Conservation (phyloP, 2,888 invertebrate genomes). For the Scelioninae gen. 1 region DNA sequence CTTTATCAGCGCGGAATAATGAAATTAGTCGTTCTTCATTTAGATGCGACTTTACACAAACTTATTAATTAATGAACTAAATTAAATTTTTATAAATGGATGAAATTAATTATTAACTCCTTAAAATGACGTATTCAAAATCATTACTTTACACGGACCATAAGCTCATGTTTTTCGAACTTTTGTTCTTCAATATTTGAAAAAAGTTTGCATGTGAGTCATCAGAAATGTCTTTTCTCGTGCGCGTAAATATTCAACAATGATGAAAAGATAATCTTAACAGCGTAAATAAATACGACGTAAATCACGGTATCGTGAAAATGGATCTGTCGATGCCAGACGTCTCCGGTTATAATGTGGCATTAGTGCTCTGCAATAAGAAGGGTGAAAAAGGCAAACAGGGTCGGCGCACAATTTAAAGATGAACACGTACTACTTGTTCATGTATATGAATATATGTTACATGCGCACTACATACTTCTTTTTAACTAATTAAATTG, state of each 20-base stretch:
- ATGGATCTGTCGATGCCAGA: constrained; percentile 51
- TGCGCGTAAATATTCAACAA: constrained; percentile 4
- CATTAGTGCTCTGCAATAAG: constrained; percentile 46
- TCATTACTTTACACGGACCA: too few species aligned
- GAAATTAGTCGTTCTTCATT: too few species aligned
- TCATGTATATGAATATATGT: too few species aligned
- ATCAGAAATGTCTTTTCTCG: neutral
- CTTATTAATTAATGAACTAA: too few species aligned
- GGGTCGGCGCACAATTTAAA: constrained; percentile 36
- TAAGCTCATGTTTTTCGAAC: too few species aligned
- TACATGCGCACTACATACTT: too few species aligned
- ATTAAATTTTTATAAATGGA: too few species aligned
- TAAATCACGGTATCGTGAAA: constrained; percentile 40
- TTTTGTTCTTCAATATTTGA: neutral
- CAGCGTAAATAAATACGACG: constrained; percentile 32
- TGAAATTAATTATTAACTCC: too few species aligned
- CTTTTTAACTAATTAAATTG: neutral
- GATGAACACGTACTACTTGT: too few species aligned
- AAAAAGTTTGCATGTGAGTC: neutral
- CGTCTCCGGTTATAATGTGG: constrained; percentile 59
- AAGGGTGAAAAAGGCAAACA: constrained; percentile 49
- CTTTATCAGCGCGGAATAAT: too few species aligned
- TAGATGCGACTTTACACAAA: too few species aligned
- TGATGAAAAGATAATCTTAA: constrained; percentile 18
- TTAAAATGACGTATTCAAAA: too few species aligned